Conservation (phyloP, 2,797 vertebrate genomes). For the Acanthiza pusilla region DNA sequence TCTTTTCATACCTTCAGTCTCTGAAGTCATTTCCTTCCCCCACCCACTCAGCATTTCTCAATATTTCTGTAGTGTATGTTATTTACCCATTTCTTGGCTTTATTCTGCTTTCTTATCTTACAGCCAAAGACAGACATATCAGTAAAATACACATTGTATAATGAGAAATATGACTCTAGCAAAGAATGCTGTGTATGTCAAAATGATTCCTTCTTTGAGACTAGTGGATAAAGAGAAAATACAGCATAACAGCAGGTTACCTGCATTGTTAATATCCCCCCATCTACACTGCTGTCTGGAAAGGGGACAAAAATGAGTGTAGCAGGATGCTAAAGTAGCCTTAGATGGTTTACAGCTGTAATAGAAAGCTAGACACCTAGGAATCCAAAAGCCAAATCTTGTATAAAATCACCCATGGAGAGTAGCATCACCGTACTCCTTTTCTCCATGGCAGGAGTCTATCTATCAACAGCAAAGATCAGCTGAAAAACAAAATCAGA, state of each 20-base stretch:
- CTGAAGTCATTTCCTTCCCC: conserved; percentile 63
- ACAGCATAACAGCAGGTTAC: neutral
- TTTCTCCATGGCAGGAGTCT: neutral
- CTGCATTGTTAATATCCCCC: neutral
- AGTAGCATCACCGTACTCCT: neutral
- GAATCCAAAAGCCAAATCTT: neutral
- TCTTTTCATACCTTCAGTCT: conserved; percentile 44
- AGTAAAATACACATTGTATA: neutral
- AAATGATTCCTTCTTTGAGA: neutral
- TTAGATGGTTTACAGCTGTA: neutral
- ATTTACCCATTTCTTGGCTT: neutral
- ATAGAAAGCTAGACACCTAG: neutral
- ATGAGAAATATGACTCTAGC: neutral
- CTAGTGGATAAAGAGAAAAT: neutral
- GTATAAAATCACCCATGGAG: neutral
- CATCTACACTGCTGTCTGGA: neutral
- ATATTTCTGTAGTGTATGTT: neutral
- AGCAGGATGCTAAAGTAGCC: neutral
- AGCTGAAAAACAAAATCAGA: neutral
- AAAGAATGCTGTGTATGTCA: neutral
- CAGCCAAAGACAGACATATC: neutral
- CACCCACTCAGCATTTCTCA: conserved; percentile 49
- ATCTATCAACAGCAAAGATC: neutral
- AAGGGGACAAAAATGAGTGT: neutral
- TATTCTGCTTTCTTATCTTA: neutral